A percentile compares a stretch with the other conserved stretches of the same genome.
These are phyloP conservation scores for Macrosteles quadrilineatus DNA, from an alignment of 1,140 invertebrate genomes.

Conservation along the genomic window DNA sequence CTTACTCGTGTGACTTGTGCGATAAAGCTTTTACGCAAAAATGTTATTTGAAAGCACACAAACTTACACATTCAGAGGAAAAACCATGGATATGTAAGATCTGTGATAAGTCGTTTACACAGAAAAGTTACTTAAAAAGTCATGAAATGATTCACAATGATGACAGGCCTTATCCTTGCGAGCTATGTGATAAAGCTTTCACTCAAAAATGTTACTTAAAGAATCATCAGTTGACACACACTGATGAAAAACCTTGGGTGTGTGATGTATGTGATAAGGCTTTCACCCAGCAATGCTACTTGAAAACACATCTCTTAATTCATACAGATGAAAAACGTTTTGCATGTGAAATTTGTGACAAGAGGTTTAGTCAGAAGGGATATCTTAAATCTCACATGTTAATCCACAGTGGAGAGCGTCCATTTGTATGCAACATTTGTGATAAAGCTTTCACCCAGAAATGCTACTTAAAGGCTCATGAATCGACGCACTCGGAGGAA, in stretches of 20 bases:
- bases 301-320: slow-evolving; percentile 26
- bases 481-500: slow-evolving; percentile 48
- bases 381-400: slow-evolving; percentile 50
- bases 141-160: slow-evolving; percentile 41
- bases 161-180: slow-evolving; percentile 49
- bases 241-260: slow-evolving; percentile 73
- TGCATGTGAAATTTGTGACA: slow-evolving; percentile 56
- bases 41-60: slow-evolving; percentile 38
- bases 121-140: slow-evolving; percentile 37
- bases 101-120: slow-evolving; percentile 51
- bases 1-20: slow-evolving; percentile 56
- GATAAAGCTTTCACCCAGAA: slow-evolving; percentile 52
- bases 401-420: slow-evolving; percentile 48
- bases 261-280: slow-evolving; percentile 66
- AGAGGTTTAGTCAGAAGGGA: slow-evolving; percentile 50
- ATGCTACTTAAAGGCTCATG: slow-evolving; percentile 53
- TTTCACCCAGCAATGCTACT: slow-evolving; percentile 65
- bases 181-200: slow-evolving; percentile 52
- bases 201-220: slow-evolving; percentile 36
- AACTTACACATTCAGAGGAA: slow-evolving; percentile 55
- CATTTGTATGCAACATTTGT: slow-evolving; percentile 56
- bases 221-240: slow-evolving; percentile 45
- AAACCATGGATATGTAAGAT: slow-evolving; percentile 57
- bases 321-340: slow-evolving; percentile 54
- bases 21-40: slow-evolving; percentile 53